phyloP scores from a whole-genome alignment of 2,113 vertebrate species.

The Dendropsophus ebraccatus region DNA sequence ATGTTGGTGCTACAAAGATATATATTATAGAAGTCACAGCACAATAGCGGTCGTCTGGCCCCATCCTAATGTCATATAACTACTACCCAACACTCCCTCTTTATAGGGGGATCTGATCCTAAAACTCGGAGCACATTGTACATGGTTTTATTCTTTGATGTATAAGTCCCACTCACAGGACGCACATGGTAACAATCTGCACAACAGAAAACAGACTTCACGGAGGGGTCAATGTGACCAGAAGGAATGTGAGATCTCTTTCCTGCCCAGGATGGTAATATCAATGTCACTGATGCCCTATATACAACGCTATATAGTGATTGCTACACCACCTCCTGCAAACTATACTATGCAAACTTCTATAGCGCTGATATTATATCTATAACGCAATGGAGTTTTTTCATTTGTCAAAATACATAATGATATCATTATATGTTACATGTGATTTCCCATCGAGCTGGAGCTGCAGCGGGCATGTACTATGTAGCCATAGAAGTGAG shows the following conservation, averaged over 20 bases:
- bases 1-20: not conserved
- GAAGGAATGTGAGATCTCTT: not conserved
- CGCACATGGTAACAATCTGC: constrained; percentile 17
- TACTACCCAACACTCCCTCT: not conserved
- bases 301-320: not conserved
- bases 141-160: not conserved
- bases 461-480: not conserved
- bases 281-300: not conserved
- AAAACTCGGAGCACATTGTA: not conserved
- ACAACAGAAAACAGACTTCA: constrained; percentile 1
- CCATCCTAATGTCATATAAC: not conserved
- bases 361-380: not conserved
- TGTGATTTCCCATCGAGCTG: not conserved
- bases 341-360: too few species aligned
- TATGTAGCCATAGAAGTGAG: not conserved
- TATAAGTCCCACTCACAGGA: not conserved
- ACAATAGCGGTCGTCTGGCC: not conserved
- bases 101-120: not conserved
- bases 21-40: not conserved
- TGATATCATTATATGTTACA: not conserved
- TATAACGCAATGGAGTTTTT: too few species aligned
- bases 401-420: not conserved
- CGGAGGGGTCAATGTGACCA: not conserved
- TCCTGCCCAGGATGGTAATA: not conserved
- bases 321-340: not conserved